Evolutionary conservation across 2,888 invertebrate species (phyloP), one percentile per base, ranked within the genome.

Genomic region (Drosophila birchii): DNA sequence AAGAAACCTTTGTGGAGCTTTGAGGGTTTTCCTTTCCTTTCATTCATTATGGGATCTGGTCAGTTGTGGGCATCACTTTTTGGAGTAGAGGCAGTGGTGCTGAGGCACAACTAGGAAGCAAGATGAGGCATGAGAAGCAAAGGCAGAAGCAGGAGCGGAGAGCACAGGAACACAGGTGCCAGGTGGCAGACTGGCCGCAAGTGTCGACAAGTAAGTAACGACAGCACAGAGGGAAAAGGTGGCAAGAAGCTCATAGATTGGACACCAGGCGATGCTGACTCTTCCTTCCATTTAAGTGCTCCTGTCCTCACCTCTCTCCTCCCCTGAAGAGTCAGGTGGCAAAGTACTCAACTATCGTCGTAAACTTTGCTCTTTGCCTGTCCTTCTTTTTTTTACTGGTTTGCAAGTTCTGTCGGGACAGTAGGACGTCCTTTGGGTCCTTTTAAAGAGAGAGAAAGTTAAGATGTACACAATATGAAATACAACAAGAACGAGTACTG

Each of bases 331-430:
- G 34, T 36, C 20, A n/a, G 51, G 51, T 36, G 34, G 34, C 51
- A 51, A 51, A 36, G 16, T 23, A 38, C 20, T 36, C 57, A 71
- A 75, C 66, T 51, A 68, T 61, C 23, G 29, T 26, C 39, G 54
- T 43, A 62, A 83, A 80, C 71, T 80, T 83, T 80, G 55, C 39
- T 36, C 69, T 59, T 63, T 63, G 20, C 18, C 47, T 45, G 12
- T 8, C 18, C 6, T 29, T 32, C 5, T 14, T 0, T 34, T 5
- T 45, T 47, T n/a, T 49, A 3, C 14, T 29, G 8, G 32, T 51
- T 51, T 14, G 12, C 18, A 14, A 18, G 26, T 18, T 38, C 23
- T 11, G 18, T 2, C 1, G 18, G 11, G 5, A 11, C 39, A 18
- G n/a, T 41, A 11, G 18, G 41, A 5, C 20, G 20, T 43, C 6